Evolutionary conservation across 2,113 vertebrate genomes (phyloP), one percentile per base, ranked within the genome.

Genomic region (Vicugna pacos): DNA sequence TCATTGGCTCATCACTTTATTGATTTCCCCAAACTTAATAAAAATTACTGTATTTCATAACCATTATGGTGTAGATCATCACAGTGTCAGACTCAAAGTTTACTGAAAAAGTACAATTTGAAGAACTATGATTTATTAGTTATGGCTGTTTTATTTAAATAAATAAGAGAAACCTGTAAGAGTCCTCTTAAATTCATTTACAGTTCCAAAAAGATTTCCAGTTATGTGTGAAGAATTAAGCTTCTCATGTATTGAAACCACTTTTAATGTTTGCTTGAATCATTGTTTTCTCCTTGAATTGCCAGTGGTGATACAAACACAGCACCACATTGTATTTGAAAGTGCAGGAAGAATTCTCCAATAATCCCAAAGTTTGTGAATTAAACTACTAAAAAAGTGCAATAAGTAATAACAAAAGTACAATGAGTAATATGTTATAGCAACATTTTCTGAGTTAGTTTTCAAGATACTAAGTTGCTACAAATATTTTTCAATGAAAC

Each of bases 21-120:
- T 96, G 97, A 97, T 97, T 98, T 97, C 67, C 60, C 35, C 91
- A 86, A 97, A 97, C 38, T 90, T 50, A 89, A 94, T 86, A 95
- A 93, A 96, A 97, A 87, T 73, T n/a, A 93, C 65, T 75, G 19
- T 81, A 24, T 80, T 90, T 98, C 79, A 60, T 56, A 77, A 95
- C 84, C 4, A 0, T 97, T 96, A 84, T 94, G 56, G 87, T 81
- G 24, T 85, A 94, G 46, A 98, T 95, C 92, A 97, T 91, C 42
- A n/a, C 11, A 26, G 48, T 22, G 50, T 93, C 54, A 73, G 65
- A 88, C 32, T 95, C 48, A 94, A 95, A 70, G 82, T 90, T 98
- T 95, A 87, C 22, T 91, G 65, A 62, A 93, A 76, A 95, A 95
- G 50, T 46, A 94, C 91, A 70, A 81, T 92, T 91, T 94, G 82